Conservation (phyloP, 2,797 vertebrate genomes). For the Tympanoctomys barrerae region DNA sequence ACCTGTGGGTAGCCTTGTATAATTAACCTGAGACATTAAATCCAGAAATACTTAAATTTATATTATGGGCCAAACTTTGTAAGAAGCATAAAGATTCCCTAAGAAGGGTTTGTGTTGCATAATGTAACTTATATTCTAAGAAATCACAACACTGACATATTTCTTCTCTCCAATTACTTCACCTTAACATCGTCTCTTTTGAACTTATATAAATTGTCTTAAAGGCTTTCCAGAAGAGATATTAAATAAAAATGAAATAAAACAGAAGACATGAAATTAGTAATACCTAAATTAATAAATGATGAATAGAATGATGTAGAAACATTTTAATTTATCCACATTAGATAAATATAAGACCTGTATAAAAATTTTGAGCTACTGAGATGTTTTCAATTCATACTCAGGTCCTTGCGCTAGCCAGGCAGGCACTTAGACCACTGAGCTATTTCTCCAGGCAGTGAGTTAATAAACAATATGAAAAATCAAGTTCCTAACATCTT, state of each 20-base stretch:
- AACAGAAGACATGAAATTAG: conserved; percentile 27
- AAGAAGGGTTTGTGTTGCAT: neutral
- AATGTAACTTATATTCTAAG: neutral
- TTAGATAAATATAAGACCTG: neutral
- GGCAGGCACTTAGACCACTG: too few relatives aligned
- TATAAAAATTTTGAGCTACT: neutral
- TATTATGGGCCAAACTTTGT: neutral
- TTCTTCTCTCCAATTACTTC: neutral
- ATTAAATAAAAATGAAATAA: conserved; percentile 17
- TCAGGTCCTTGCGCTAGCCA: too few relatives aligned
- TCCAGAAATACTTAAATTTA: neutral
- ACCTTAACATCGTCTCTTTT: neutral
- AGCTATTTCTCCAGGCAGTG: neutral
- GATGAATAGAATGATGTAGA: conserved; percentile 58
- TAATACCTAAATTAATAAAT: conserved; percentile 60
- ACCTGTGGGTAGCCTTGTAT: neutral
- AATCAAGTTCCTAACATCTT: conserved; percentile 45
- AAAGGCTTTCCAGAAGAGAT: neutral
- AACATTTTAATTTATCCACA: conserved; percentile 53
- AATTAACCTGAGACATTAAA: neutral
- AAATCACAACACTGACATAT: neutral
- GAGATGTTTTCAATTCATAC: neutral
- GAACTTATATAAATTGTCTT: neutral
- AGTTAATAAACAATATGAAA: conserved; percentile 58
- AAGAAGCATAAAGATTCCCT: neutral